Base-by-base conservation (phyloP, 2,797 vertebrate species). In the Propithecus perrieri region DNA sequence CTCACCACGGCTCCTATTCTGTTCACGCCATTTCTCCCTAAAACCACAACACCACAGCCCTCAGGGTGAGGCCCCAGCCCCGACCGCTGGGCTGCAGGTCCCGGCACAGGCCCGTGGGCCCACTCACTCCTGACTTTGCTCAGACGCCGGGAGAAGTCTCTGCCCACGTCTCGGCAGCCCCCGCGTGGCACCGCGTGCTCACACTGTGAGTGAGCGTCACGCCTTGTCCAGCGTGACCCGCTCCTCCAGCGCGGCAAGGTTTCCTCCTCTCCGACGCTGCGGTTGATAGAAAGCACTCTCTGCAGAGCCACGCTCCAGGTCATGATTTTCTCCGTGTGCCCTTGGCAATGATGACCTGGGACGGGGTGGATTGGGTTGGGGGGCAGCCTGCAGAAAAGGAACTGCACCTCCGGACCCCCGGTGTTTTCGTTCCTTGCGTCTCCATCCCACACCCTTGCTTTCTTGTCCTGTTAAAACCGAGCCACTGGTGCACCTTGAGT, bases 351-450 rank as follows among this genome's bases (percentile, higher is more conserved):
- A 24, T 20, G 14, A 35, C 75, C 69, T 53, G 72, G 65, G 76
- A 22, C 35, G 0, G 3, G 6, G 53, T 10, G 24, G 69, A n/a
- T 5, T 4, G 4, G 0, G 0, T 41, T 4, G 8, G 35, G n/a
- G 28, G 28, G n/a, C 1, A 9, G 26, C 24, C 30, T 7, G 1
- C 0, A 20, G 61, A 12, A 59, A 61, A 48, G 35, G 35, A 15
- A 10, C 43, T 4, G 18, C 13, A 3, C 35, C n/a, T 5, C 7
- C 1, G 17, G n/a, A 12, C 12, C 20, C 57, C 50, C 4, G 12
- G 4, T 1, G 5, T 30, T 41, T 48, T 26, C 4, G 0, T 15
- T 41, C n/a, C 13, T 0, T 24, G 18, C 18, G 9, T 57, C 20
- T 55, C 61, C 28, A 0, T 28, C 30, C 50, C 46, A 69, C 1